These are phyloP conservation scores for Heliconius cydno DNA, from an alignment of 2,888 invertebrate species.

Conservation along the genomic window DNA sequence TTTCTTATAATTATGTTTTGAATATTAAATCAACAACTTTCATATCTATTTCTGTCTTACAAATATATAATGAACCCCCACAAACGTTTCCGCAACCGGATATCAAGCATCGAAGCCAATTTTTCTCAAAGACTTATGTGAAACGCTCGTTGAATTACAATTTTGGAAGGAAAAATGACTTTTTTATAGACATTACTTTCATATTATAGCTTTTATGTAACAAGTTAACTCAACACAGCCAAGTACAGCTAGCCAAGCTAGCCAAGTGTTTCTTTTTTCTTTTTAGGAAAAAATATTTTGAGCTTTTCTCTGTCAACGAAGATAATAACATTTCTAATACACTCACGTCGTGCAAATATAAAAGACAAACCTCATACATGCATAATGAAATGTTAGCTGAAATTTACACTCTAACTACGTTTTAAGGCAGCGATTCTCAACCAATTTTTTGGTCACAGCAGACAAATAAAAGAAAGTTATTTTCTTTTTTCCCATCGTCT, in stretches of 20 bases:
- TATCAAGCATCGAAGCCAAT: constrained; percentile 8
- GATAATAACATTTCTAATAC: neutral
- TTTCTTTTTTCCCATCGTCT: neutral
- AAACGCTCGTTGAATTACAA: constrained; percentile 1
- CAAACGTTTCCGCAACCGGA: neutral
- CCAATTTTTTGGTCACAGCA: neutral
- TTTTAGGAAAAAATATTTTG: neutral
- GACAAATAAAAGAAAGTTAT: neutral
- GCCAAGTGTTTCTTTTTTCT: neutral
- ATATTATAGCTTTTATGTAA: neutral
- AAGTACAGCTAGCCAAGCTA: too few species aligned
- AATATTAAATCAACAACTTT: neutral
- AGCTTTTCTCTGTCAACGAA: neutral
- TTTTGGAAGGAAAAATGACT: neutral
- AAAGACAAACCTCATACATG: constrained; percentile 16
- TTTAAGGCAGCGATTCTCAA: neutral
- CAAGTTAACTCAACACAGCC: too few species aligned
- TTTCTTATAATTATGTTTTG: neutral
- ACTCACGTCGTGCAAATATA: neutral
- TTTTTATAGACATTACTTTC: neutral
- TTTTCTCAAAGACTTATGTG: neutral
- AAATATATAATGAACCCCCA: neutral
- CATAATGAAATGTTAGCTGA: constrained; percentile 4
- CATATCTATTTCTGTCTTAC: neutral
- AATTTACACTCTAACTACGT: constrained; percentile 5